Percentiles rank a stretch among this genome's conserved stretches.
These are phyloP conservation scores for Myotis lucifugus DNA, from an alignment of 2,113 vertebrate species.

Conservation along the genomic window DNA sequence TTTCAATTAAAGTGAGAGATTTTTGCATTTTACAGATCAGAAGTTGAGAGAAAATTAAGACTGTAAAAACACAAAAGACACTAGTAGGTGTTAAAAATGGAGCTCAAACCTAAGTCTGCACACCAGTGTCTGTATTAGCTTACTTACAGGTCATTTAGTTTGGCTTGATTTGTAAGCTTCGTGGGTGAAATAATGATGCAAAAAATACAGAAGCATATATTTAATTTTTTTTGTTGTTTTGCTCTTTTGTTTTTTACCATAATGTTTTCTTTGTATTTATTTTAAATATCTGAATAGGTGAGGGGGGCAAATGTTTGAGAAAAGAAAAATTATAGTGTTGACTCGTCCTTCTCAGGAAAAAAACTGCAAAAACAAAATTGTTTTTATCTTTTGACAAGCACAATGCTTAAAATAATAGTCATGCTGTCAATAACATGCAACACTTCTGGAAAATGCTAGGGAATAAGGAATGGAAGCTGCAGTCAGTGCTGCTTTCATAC, in stretches of 20 bases:
- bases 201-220: background rate
- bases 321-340: conserved; percentile 13
- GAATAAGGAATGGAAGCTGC: background rate
- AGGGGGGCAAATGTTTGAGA: conserved; percentile 44
- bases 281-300: conserved; percentile 56
- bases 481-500: background rate
- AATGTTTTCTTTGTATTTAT: conserved; percentile 61
- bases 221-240: background rate
- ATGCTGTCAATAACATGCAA: background rate
- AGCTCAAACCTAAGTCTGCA: background rate
- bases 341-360: conserved; percentile 29
- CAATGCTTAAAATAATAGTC: conserved; percentile 51
- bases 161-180: background rate
- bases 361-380: conserved; percentile 34
- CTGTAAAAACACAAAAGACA: background rate
- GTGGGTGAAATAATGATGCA: background rate
- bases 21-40: background rate
- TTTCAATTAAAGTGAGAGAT: background rate
- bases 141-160: background rate
- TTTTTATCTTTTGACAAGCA: background rate
- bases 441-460: background rate
- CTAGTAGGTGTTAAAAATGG: background rate
- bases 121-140: background rate
- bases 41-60: background rate
- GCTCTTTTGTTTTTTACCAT: conserved; percentile 53